phyloP scores from a whole-genome alignment of 2,888 invertebrate species.

The Holacanthella duospinosa region DNA sequence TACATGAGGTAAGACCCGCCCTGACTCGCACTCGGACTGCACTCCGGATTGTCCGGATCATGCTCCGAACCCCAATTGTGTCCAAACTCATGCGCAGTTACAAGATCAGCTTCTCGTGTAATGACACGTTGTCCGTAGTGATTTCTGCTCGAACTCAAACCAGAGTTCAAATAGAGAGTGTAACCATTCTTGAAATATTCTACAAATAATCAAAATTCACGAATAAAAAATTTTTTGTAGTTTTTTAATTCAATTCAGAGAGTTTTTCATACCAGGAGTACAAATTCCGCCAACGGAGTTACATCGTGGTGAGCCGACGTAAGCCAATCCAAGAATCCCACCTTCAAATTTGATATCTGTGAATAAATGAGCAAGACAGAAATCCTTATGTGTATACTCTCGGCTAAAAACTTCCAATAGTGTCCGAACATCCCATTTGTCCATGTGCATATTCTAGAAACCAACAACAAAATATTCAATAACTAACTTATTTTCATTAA shows the following conservation, averaged over 20 bases:
- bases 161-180: constrained; percentile 85
- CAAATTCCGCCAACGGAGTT: constrained; percentile 95
- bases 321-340: constrained; percentile 88
- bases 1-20: constrained; percentile 92
- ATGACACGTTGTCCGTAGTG: constrained; percentile 91
- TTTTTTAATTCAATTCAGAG: too few relatives aligned
- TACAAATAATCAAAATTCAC: constrained; percentile 41
- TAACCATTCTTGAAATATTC: constrained; percentile 91
- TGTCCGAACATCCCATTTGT: constrained; percentile 86
- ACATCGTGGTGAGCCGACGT: constrained; percentile 84
- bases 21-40: constrained; percentile 85
- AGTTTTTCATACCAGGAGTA: constrained; percentile 66
- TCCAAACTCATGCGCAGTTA: constrained; percentile 92
- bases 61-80: constrained; percentile 98
- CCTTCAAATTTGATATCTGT: constrained; percentile 93
- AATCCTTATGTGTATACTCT: constrained; percentile 87
- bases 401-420: constrained; percentile 89
- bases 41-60: constrained; percentile 90
- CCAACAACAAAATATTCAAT: too few relatives aligned
- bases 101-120: constrained; percentile 87
- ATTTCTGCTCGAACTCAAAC: constrained; percentile 85
- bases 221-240: background rate
- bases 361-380: constrained; percentile 91
- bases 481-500: too few relatives aligned
- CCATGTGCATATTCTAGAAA: constrained; percentile 83